phyloP scores from a whole-genome alignment of 2,797 vertebrate species.

The Lithobates pipiens region DNA sequence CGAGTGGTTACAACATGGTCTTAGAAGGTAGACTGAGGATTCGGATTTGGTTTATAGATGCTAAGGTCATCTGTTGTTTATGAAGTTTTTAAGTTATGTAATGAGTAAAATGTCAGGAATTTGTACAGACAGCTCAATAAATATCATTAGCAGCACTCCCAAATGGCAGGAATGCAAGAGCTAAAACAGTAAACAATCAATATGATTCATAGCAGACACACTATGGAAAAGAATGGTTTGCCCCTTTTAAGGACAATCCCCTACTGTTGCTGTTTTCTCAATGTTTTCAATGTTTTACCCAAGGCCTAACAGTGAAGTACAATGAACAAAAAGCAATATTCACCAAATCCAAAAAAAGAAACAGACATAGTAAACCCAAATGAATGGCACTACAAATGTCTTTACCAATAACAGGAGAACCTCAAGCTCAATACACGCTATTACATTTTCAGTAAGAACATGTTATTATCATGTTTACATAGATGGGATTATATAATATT shows the following conservation, averaged over 20 bases:
- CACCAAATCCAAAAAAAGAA: not conserved
- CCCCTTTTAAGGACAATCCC: constrained; percentile 35
- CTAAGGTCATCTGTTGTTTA: constrained; percentile 60
- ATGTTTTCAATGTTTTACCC: constrained; percentile 18
- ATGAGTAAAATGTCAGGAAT: constrained; percentile 64
- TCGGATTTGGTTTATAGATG: constrained; percentile 2
- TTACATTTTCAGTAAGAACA: not conserved
- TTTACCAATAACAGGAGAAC: not conserved
- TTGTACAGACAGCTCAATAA: constrained; percentile 59
- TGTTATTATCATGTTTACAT: not conserved
- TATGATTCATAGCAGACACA: constrained; percentile 60
- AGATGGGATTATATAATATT: not conserved
- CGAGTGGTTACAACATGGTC: too few species aligned
- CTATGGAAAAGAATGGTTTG: constrained; percentile 23
- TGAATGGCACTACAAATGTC: not conserved
- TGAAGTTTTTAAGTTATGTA: constrained; percentile 49
- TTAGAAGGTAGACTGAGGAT: constrained; percentile 16
- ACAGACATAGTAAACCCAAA: not conserved
- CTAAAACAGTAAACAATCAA: constrained; percentile 63
- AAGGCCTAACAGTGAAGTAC: constrained; percentile 22
- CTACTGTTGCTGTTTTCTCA: constrained; percentile 28
- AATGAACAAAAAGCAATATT: constrained; percentile 30
- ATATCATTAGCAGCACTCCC: constrained; percentile 64
- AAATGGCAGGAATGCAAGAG: constrained; percentile 62
- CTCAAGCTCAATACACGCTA: not conserved